Percentiles rank a stretch among this genome's conserved stretches.
phyloP scores from a whole-genome alignment of 1,140 invertebrate species.

The Neodiprion pinetum region DNA sequence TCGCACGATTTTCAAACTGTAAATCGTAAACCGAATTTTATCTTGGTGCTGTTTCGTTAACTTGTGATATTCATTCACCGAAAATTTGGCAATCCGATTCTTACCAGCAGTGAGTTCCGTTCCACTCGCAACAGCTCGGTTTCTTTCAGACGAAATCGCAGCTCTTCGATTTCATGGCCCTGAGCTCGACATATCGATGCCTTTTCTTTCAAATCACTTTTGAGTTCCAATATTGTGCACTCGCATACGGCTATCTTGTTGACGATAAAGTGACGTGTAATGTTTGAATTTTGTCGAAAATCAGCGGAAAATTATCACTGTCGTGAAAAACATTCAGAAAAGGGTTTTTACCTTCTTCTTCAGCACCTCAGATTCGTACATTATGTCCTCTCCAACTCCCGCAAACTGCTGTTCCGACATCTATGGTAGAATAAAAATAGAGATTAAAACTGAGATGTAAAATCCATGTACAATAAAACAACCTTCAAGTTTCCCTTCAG shows the following conservation, averaged over 20 bases:
- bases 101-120: slow-evolving; percentile 30
- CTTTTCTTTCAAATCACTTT: slow-evolving; percentile 31
- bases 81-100: background rate
- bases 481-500: slow-evolving; percentile 22
- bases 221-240: slow-evolving; percentile 29
- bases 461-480: slow-evolving; percentile 28
- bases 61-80: no score
- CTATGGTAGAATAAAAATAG: slow-evolving; percentile 21
- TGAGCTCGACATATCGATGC: slow-evolving; percentile 28
- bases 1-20: no score
- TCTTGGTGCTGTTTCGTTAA: no score
- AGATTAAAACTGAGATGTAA: background rate
- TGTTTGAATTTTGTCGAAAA: no score
- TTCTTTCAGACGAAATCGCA: slow-evolving; percentile 26
- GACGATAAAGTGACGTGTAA: background rate
- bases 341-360: slow-evolving; percentile 33
- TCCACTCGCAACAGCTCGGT: slow-evolving; percentile 23
- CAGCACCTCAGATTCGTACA: slow-evolving; percentile 28
- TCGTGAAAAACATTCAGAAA: background rate
- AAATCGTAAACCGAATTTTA: no score
- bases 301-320: background rate
- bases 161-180: slow-evolving; percentile 34
- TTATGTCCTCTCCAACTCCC: slow-evolving; percentile 22
- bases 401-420: slow-evolving; percentile 26
- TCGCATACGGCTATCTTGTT: slow-evolving; percentile 31